Evolutionary conservation across 2,888 invertebrate genomes (phyloP).

Genomic region (Drosophila tanythrix): DNA sequence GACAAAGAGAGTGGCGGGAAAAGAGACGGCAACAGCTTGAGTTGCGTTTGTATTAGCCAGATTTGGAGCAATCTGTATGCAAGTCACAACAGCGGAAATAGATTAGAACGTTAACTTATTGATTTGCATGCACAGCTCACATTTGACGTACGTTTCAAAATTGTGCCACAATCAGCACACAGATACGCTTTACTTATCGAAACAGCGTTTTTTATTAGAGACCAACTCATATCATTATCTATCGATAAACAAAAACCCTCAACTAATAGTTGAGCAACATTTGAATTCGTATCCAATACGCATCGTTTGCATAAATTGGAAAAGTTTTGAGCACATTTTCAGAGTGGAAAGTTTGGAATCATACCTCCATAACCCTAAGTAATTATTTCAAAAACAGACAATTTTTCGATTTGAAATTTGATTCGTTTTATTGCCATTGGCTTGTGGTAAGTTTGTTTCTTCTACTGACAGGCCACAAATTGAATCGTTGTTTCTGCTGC

Average conservation of each 20-base stretch:
- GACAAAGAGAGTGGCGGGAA: not conserved
- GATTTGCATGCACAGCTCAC: slow-evolving; percentile 51
- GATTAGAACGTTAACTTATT: slow-evolving; percentile 63
- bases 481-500: slow-evolving; percentile 1
- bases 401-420: not conserved
- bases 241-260: not conserved
- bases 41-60: slow-evolving; percentile 34
- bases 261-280: not conserved
- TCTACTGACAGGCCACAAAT: slow-evolving; percentile 39
- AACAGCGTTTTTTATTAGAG: not conserved
- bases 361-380: rapidly evolving
- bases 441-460: not conserved
- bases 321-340: not conserved
- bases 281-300: not conserved
- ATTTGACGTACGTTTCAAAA: slow-evolving; percentile 27
- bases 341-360: not conserved
- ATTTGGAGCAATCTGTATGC: slow-evolving; percentile 59
- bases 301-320: not conserved
- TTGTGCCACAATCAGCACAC: slow-evolving; percentile 6
- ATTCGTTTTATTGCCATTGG: not conserved
- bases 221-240: not conserved
- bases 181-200: not conserved
- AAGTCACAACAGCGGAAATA: slow-evolving; percentile 57
- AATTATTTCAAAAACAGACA: not conserved
- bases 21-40: not conserved